These are phyloP conservation scores for Conopomorpha cramerella DNA, from an alignment of 1,140 invertebrate genomes.

Conservation along the genomic window DNA sequence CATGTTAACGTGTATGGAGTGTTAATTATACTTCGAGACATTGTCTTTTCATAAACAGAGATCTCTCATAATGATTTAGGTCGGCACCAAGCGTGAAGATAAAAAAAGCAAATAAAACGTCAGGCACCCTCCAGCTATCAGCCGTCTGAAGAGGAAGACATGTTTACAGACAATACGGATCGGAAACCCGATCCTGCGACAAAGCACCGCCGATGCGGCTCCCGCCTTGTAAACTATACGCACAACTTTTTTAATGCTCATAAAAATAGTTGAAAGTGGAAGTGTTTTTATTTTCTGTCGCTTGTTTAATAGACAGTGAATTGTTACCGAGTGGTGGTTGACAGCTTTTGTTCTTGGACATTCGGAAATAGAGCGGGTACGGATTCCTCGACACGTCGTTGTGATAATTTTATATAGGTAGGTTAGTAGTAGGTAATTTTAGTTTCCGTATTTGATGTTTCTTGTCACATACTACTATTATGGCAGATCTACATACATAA, in stretches of 20 bases:
- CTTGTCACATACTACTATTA: no score
- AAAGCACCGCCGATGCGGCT: constrained; percentile 48
- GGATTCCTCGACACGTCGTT: no score
- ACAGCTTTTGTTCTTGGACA: constrained; percentile 59
- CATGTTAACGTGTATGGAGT: no score
- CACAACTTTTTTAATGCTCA: constrained; percentile 48
- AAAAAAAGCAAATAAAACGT: constrained; percentile 19
- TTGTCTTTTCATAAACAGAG: no score
- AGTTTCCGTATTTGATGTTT: no score
- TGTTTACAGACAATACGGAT: constrained; percentile 50
- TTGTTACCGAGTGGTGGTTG: constrained; percentile 52
- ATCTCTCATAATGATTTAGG: no score
- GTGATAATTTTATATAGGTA: no score
- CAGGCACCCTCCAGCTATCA: constrained; percentile 25
- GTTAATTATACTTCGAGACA: no score
- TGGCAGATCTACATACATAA: no score
- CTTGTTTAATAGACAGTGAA: constrained; percentile 55
- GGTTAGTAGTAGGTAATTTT: no score
- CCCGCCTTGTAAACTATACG: constrained; percentile 54
- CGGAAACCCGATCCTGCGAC: constrained; percentile 38
- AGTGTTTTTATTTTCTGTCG: constrained; percentile 31
- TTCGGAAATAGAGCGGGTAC: constrained; percentile 51
- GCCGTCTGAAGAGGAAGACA: constrained; percentile 37
- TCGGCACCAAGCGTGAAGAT: no score
- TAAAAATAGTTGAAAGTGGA: constrained; percentile 58